Base-by-base conservation (phyloP, 1,140 invertebrate genomes). In the Probaryconus sp. region DNA sequence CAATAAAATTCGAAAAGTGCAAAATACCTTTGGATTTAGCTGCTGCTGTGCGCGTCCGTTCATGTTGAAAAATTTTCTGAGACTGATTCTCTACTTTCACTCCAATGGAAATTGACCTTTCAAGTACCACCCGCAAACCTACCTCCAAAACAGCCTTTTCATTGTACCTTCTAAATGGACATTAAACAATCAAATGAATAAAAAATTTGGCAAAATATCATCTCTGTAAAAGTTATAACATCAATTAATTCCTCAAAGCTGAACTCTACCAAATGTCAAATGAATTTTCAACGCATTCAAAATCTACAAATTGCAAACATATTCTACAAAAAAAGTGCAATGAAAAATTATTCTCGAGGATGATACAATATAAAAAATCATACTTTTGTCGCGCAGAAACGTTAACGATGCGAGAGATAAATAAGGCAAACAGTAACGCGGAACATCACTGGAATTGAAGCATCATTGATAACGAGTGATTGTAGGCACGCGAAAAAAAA, bases 21-120 rank as follows among this genome's bases (percentile, higher is more conserved):
- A 42, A 55, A 30, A 14, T 55, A 58, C 53, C 53, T 58, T 58
- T 24, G 43, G 53, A 24, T 58, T 40, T 0, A 58, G 5, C 3
- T 10, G 53, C 9, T 45, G 38, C 18, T n/a, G n/a, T n/a, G 18
- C 35, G 11, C 45, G 53, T 28, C 53, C 53, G 40, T 58, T 58
- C 53, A 58, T 58, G 17, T 2, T 28, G 35, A 24, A 14, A 16
- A 58, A 24, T 24, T 10, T 42, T 40, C 9, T 30, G 13, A 43
- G 16, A 43, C 53, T 11, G 17, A 31, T 17, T 16, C 7, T n/a
- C 5, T 43, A 43, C 53, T 58, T 58, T 58, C 53, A 58, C 53
- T 58, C 40, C 10, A 14, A 24, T 38, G 11, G 24, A 37, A 55
- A 42, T 30, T 30, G 4, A n/a, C 10, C 14, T 31, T 10, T 2